Percentiles rank a stretch among this genome's conserved stretches.
Conservation (phyloP, 1,140 invertebrate species). For the Heliconius hermathena region DNA sequence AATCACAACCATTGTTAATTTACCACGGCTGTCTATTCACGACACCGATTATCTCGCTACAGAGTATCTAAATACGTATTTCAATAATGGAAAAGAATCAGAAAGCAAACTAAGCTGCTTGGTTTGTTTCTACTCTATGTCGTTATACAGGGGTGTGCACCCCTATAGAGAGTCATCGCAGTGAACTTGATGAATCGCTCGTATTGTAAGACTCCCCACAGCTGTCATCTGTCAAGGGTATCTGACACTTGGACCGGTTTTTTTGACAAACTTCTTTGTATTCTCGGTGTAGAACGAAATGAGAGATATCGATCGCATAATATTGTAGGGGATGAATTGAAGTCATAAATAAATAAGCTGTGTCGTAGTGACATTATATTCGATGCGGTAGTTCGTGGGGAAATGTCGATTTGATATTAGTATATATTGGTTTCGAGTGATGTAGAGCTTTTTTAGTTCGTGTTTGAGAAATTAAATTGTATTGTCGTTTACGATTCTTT, state of each 20-base stretch:
- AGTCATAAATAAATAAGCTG: constrained; percentile 79
- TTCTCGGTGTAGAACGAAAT: constrained; percentile 62
- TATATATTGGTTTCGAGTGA: neutral
- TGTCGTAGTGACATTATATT: constrained; percentile 59
- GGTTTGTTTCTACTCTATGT: constrained; percentile 50
- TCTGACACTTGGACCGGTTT: constrained; percentile 73
- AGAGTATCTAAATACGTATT: constrained; percentile 38
- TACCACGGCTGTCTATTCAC: constrained; percentile 67
- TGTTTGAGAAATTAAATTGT: neutral
- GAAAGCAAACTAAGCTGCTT: neutral
- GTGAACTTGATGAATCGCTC: constrained; percentile 67
- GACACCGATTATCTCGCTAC: constrained; percentile 48
- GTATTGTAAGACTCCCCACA: constrained; percentile 70
- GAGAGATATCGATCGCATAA: constrained; percentile 77
- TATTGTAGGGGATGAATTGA: constrained; percentile 71
- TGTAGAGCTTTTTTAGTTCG: constrained; percentile 10
- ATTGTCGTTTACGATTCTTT: too few species aligned
- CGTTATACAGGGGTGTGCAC: constrained; percentile 55
- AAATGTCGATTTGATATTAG: constrained; percentile 36
- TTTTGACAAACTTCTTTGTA: constrained; percentile 71
- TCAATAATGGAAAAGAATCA: neutral
- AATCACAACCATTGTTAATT: constrained; percentile 75
- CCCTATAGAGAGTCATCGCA: constrained; percentile 59
- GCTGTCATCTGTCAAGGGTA: constrained; percentile 75
- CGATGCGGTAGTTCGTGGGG: constrained; percentile 57